Evolutionary conservation across 2,113 vertebrate genomes (phyloP).

Genomic region (Pitta sordida): DNA sequence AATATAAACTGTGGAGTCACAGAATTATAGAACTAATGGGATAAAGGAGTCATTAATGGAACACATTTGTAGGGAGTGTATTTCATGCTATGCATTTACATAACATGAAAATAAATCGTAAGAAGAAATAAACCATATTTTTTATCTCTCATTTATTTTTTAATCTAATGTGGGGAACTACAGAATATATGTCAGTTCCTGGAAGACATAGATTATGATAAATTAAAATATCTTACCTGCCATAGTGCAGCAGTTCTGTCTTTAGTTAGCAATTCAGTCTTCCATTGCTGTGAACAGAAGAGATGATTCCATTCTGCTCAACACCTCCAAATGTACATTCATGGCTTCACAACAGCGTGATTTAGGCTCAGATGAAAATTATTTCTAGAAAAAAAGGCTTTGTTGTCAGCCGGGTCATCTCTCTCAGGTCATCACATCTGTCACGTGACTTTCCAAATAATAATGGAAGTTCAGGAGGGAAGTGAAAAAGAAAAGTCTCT

Average conservation of each 20-base stretch:
- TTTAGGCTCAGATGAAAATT: background rate
- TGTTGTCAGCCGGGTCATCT: background rate
- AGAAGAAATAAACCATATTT: background rate
- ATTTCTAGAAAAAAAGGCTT: background rate
- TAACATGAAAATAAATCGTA: background rate
- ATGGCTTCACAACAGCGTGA: background rate
- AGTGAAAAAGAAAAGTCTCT: background rate
- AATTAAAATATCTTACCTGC: background rate
- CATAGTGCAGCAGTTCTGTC: background rate
- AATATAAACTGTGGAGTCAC: background rate
- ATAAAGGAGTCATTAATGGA: background rate
- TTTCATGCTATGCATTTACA: background rate
- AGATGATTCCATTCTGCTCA: background rate
- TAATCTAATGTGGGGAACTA: background rate
- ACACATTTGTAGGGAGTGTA: background rate
- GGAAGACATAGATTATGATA: background rate
- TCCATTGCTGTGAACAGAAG: background rate
- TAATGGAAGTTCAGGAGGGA: background rate
- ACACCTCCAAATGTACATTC: background rate
- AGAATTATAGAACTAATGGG: background rate
- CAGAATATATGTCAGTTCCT: background rate
- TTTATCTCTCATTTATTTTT: background rate
- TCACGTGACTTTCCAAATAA: background rate
- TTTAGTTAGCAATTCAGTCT: background rate
- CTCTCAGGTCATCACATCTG: no score